A percentile compares a stretch with the other conserved stretches of the same genome.
These are phyloP conservation scores for Aradus depressus DNA, from an alignment of 2,888 invertebrate genomes.

Conservation along the genomic window DNA sequence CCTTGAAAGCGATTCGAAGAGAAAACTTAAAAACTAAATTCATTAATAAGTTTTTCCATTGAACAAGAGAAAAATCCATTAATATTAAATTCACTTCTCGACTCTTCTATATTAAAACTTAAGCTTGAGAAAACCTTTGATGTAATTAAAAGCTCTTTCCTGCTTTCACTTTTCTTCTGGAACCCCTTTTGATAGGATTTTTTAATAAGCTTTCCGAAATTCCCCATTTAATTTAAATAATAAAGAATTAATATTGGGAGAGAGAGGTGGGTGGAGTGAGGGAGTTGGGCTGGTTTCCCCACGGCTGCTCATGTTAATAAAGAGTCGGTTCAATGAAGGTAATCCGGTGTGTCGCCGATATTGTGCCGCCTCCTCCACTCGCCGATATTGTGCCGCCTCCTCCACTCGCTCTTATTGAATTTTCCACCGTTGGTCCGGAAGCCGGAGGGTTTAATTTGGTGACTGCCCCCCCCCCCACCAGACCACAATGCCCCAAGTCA, in stretches of 20 bases:
- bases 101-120: slow-evolving; percentile 15
- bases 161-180: background rate
- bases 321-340: slow-evolving; percentile 6
- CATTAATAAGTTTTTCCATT: background rate
- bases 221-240: slow-evolving; percentile 12
- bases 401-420: slow-evolving; percentile 6
- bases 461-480: slow-evolving; percentile 6
- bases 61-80: background rate
- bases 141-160: slow-evolving; percentile 14
- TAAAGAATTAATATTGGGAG: slow-evolving; percentile 14
- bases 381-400: background rate
- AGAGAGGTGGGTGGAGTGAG: background rate
- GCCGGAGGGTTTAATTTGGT: background rate
- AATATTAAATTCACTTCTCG: no score
- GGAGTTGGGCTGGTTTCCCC: background rate
- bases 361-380: background rate
- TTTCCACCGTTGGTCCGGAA: background rate
- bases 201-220: slow-evolving; percentile 15
- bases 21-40: background rate
- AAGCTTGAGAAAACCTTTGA: background rate
- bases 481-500: slow-evolving; percentile 3
- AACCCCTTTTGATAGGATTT: slow-evolving; percentile 9
- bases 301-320: background rate
- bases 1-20: no score
- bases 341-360: slow-evolving; percentile 2